Conservation (phyloP, 2,797 vertebrate species). For the Parambassis ranga region DNA sequence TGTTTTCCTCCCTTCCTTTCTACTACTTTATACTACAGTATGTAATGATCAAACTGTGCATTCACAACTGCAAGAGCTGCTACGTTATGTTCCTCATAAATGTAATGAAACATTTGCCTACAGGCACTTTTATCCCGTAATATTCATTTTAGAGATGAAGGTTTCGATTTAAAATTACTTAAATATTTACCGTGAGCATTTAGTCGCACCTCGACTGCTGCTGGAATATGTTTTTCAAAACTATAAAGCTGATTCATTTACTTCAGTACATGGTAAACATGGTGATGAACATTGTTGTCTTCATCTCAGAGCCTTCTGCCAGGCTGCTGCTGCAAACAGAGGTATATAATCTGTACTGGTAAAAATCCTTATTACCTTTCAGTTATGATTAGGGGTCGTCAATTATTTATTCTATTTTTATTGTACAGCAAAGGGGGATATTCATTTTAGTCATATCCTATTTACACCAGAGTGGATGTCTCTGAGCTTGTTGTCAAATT, state of each 20-base stretch:
- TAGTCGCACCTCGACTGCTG: not conserved
- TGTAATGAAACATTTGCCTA: constrained; percentile 5
- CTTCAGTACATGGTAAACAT: constrained; percentile 16
- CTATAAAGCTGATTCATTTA: constrained; percentile 2
- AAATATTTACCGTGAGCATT: constrained; percentile 22
- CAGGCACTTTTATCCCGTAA: not conserved
- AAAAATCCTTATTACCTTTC: constrained; percentile 61
- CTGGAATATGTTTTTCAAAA: constrained; percentile 12
- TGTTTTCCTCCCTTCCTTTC: not conserved
- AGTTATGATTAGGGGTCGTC: constrained; percentile 67
- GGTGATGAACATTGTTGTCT: constrained; percentile 34
- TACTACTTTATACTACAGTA: not conserved
- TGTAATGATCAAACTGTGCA: constrained; percentile 17
- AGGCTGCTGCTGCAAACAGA: constrained; percentile 17
- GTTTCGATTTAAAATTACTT: constrained; percentile 15
- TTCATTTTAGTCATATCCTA: constrained; percentile 64
- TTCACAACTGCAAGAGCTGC: constrained; percentile 2
- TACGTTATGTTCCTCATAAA: constrained; percentile 1
- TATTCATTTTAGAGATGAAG: constrained; percentile 14
- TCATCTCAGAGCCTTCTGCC: constrained; percentile 16
- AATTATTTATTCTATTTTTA: constrained; percentile 65
- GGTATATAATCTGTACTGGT: constrained; percentile 31
- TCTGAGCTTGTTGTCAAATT: constrained; percentile 67
- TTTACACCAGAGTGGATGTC: constrained; percentile 62
- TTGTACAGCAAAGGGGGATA: constrained; percentile 57